These are phyloP conservation scores for Diabrotica balteata DNA, from an alignment of 2,888 invertebrate species.

Conservation along the genomic window DNA sequence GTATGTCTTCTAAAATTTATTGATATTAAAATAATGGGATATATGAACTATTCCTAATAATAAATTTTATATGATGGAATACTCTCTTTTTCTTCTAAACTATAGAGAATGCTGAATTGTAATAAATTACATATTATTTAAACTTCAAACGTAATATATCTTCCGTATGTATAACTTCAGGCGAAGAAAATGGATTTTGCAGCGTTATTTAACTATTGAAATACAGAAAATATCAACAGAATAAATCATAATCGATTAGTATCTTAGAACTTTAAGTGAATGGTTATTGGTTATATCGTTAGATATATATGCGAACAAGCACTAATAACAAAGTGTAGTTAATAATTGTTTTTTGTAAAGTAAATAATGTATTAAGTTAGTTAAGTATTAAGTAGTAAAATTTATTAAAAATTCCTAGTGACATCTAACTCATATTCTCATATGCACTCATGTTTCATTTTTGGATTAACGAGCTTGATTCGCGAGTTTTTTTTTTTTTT, in stretches of 20 bases:
- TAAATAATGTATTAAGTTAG: background rate
- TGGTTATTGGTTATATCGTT: constrained; percentile 17
- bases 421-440: too few species aligned
- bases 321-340: constrained; percentile 6
- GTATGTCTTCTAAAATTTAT: too few species aligned
- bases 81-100: too few species aligned
- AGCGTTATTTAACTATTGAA: constrained; percentile 11
- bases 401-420: too few species aligned
- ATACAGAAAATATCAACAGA: constrained; percentile 18
- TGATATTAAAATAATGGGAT: too few species aligned
- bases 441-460: too few species aligned
- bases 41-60: too few species aligned
- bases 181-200: constrained; percentile 9
- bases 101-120: background rate
- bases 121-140: background rate
- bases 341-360: constrained; percentile 1
- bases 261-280: constrained; percentile 18
- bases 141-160: background rate
- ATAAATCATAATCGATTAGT: constrained; percentile 18
- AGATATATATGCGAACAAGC: constrained; percentile 6
- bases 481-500: too few species aligned
- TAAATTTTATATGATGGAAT: too few species aligned
- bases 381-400: too few species aligned
- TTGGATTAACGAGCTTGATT: too few species aligned
- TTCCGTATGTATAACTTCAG: background rate